phyloP scores from a whole-genome alignment of 2,797 vertebrate species.

The Crenuchus spilurus region DNA sequence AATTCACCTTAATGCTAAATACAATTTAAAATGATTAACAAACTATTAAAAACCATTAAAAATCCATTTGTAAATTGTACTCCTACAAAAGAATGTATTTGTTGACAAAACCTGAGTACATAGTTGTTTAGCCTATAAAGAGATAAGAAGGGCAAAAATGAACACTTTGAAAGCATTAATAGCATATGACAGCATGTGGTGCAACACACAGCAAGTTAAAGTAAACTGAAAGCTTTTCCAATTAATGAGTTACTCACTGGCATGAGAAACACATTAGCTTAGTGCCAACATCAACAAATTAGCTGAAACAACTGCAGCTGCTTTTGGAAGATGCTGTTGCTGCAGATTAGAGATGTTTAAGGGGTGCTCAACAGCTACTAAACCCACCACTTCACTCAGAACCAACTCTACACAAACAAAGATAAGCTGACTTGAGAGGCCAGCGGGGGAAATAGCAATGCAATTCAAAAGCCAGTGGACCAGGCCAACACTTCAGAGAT shows the following conservation, averaged over 20 bases:
- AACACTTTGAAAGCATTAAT: not conserved
- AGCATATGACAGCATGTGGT: not conserved
- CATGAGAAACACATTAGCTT: not conserved
- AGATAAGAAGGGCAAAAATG: too few species aligned
- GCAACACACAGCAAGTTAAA: not conserved
- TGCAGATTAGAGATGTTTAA: not conserved
- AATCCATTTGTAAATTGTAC: too few species aligned
- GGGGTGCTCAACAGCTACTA: not conserved
- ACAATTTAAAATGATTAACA: too few species aligned
- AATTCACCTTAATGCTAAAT: too few species aligned
- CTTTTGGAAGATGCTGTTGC: not conserved
- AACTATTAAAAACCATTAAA: too few species aligned
- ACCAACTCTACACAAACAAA: not conserved
- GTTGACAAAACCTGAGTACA: too few species aligned
- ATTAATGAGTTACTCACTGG: not conserved
- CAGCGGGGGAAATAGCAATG: not conserved
- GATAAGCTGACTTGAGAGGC: not conserved
- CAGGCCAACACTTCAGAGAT: conserved; percentile 11
- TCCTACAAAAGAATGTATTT: too few species aligned
- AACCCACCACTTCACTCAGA: conserved; percentile 1
- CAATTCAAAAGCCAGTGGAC: conserved; percentile 10
- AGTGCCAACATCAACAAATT: conserved; percentile 33
- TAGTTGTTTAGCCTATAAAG: too few species aligned
- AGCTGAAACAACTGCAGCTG: not conserved
- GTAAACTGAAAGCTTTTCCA: not conserved